Evolutionary conservation across 2,113 vertebrate species (phyloP).

Genomic region (Cavia aperea): DNA sequence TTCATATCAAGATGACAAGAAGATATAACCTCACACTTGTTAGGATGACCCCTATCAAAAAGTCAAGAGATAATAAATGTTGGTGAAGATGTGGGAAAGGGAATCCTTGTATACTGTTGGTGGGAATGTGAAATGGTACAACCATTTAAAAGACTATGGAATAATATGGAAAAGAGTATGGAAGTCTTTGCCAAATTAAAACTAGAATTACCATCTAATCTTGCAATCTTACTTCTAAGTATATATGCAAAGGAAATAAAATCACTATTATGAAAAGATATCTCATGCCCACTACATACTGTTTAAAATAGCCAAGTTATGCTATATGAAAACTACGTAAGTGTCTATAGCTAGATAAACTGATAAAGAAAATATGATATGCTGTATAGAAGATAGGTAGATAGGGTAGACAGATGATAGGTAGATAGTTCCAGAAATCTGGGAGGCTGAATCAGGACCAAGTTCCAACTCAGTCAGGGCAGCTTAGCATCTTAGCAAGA

Average conservation of each 20-base stretch:
- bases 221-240: not conserved
- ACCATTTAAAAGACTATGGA: not conserved
- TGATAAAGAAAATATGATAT: not conserved
- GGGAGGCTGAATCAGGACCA: not conserved
- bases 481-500: not conserved
- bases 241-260: not conserved
- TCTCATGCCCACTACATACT: not conserved
- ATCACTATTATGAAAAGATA: not conserved
- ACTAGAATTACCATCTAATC: not conserved
- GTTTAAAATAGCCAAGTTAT: not conserved
- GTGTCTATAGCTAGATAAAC: not conserved
- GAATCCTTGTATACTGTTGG: not conserved
- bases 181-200: not conserved
- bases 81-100: not conserved
- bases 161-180: not conserved
- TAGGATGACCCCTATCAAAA: not conserved
- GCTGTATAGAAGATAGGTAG: too few species aligned
- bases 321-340: not conserved
- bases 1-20: not conserved
- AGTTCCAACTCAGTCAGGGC: not conserved
- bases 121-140: not conserved
- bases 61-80: not conserved
- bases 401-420: not conserved
- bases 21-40: not conserved
- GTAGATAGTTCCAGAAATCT: not conserved